Evolutionary conservation across 2,797 vertebrate genomes (phyloP).

Genomic region (Sphenopsis melanotis): DNA sequence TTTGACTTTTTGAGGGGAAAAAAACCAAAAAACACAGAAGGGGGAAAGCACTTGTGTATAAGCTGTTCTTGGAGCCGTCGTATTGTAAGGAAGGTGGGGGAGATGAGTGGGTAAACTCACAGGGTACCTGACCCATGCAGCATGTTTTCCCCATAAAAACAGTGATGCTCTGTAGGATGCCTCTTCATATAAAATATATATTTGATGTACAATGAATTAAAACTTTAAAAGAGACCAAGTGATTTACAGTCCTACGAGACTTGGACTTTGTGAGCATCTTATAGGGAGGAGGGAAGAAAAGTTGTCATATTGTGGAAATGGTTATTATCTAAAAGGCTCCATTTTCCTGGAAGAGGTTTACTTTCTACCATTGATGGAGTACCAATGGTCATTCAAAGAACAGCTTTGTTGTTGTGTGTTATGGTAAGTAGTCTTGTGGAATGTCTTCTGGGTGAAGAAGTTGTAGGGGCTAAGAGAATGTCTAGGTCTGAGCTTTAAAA

Average conservation of each 20-base stretch:
- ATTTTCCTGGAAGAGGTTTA: background rate
- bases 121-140: background rate
- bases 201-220: background rate
- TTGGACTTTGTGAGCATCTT: background rate
- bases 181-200: background rate
- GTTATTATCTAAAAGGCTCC: background rate
- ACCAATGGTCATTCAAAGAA: background rate
- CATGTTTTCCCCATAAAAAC: background rate
- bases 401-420: background rate
- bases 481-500: background rate
- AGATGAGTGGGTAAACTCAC: background rate
- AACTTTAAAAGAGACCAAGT: background rate
- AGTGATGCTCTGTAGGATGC: background rate
- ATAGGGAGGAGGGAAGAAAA: background rate
- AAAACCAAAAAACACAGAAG: background rate
- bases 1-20: background rate
- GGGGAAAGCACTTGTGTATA: background rate
- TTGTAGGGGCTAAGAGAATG: background rate
- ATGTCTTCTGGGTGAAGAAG: background rate
- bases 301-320: background rate
- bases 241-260: background rate
- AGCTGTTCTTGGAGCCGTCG: background rate
- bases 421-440: background rate
- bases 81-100: background rate
- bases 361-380: background rate